Evolutionary conservation across 2,888 invertebrate genomes (phyloP), one percentile per base, ranked within the genome.

Genomic region (Pimpla rufipes): DNA sequence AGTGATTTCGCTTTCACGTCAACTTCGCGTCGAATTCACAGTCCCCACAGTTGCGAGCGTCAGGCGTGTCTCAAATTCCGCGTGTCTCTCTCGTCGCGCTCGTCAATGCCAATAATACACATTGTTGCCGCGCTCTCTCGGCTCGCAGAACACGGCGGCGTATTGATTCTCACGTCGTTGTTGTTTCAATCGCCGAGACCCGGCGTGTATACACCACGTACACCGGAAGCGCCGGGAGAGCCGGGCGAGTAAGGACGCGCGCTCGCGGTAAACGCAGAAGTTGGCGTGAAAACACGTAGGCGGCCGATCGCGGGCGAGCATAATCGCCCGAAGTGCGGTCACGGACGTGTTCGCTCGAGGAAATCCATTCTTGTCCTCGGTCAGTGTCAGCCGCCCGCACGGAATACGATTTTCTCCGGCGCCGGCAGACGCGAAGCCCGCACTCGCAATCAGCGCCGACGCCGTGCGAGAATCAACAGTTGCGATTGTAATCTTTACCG

Each of bases 241-340:
- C 5, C 16, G 47, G 23, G 18, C 37, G 35, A 21, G 16, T 62
- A 35, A 73, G 70, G 64, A 70, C 75, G 64, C 42, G 52, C n/a
- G n/a, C n/a, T n/a, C n/a, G n/a, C n/a, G n/a, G n/a, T n/a, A n/a
- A n/a, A 29, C 29, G 29, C 35, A 18, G 76, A 45, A 77, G 62
- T 74, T 62, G 42, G 37, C 23, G 52, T 16, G 37, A 23, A 78
- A 68, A 67, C 78, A 78, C 73, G 71, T 73, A 47, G 47, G 21
- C 29, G 18, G 5, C 29, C 76, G 71, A 64, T 81, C 55, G 66
- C 45, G 37, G 45, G 50, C 73, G 73, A 68, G 78, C 74, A 74
- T 45, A 78, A 78, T 81, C 73, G 40, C 42, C 73, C 74, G 52
- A 74, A 78, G 59, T 55, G 59, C 78, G 73, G 81, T 82, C 81